Evolutionary conservation across 1,140 invertebrate genomes (phyloP).

Genomic region (Dryas iulia): DNA sequence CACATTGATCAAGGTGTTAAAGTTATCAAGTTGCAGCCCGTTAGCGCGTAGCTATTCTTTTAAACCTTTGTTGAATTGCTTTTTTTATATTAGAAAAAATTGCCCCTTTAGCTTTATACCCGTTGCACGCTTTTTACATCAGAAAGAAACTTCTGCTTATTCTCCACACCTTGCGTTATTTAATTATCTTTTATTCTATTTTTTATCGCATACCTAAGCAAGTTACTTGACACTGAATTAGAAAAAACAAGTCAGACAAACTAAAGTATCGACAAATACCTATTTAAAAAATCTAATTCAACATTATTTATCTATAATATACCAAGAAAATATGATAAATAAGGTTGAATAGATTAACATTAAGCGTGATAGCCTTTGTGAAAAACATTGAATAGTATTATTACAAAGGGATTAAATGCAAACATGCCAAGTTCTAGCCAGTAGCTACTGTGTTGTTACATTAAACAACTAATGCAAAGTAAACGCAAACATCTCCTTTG

Average conservation of each 20-base stretch:
- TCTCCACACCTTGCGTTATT: conserved; percentile 33
- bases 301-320: background rate
- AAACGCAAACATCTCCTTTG: conserved; percentile 70
- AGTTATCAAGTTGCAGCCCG: conserved; percentile 73
- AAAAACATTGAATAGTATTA: conserved; percentile 63
- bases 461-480: conserved; percentile 69
- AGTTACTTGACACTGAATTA: too few species aligned
- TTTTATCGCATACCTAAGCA: too few species aligned
- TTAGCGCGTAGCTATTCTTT: conserved; percentile 54
- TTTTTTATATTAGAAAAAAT: conserved; percentile 51
- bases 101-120: conserved; percentile 44
- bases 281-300: background rate
- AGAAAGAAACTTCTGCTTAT: conserved; percentile 16
- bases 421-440: conserved; percentile 53
- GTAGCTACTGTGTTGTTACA: conserved; percentile 60
- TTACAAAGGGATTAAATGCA: conserved; percentile 73
- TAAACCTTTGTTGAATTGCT: conserved; percentile 57
- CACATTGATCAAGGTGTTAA: conserved; percentile 78
- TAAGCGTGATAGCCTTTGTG: background rate
- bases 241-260: too few species aligned
- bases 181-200: conserved; percentile 12
- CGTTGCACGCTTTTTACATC: conserved; percentile 23
- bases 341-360: background rate
- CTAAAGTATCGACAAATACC: too few species aligned
- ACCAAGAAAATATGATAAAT: background rate